A percentile compares a stretch with the other conserved stretches of the same genome.
Evolutionary conservation across 2,113 vertebrate species (phyloP).

Genomic region (Myrmophylax atrothorax): DNA sequence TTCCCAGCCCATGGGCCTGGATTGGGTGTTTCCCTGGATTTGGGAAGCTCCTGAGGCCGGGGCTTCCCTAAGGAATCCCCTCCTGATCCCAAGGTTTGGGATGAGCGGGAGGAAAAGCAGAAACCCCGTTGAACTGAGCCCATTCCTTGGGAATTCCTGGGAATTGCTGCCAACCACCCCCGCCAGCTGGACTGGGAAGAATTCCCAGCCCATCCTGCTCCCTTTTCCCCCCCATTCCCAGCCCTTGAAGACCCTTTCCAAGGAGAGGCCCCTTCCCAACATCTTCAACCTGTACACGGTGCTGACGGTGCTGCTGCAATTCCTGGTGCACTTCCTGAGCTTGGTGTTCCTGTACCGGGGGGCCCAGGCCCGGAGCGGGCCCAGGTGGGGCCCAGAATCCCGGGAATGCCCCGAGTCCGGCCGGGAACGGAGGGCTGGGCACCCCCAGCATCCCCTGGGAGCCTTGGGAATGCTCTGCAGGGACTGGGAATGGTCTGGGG

Average conservation of each 20-base stretch:
- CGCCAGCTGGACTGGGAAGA: no score
- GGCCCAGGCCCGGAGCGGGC: conserved; percentile 71
- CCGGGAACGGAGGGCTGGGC: no score
- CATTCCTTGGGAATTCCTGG: not conserved
- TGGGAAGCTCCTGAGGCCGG: not conserved
- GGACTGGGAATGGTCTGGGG: no score
- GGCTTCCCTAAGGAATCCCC: not conserved
- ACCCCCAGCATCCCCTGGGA: no score
- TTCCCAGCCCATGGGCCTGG: no score
- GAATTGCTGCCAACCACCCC: not conserved
- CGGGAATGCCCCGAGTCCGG: fast-evolving
- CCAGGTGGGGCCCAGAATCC: not conserved
- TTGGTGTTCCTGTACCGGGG: conserved; percentile 89
- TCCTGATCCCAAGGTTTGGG: not conserved
- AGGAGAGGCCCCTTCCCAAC: conserved; percentile 92
- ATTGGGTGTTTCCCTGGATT: not conserved
- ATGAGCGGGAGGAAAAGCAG: not conserved
- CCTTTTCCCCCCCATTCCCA: not conserved
- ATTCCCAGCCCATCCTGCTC: not conserved
- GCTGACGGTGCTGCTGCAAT: conserved; percentile 92
- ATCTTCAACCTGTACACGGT: conserved; percentile 98
- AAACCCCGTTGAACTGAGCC: no score
- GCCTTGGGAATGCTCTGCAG: no score
- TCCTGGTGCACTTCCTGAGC: conserved; percentile 93
- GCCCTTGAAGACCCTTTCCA: conserved; percentile 93